Percentiles rank a stretch among this genome's conserved stretches.
These are phyloP conservation scores for Atta cephalotes DNA, from an alignment of 1,140 invertebrate species.

Conservation along the genomic window DNA sequence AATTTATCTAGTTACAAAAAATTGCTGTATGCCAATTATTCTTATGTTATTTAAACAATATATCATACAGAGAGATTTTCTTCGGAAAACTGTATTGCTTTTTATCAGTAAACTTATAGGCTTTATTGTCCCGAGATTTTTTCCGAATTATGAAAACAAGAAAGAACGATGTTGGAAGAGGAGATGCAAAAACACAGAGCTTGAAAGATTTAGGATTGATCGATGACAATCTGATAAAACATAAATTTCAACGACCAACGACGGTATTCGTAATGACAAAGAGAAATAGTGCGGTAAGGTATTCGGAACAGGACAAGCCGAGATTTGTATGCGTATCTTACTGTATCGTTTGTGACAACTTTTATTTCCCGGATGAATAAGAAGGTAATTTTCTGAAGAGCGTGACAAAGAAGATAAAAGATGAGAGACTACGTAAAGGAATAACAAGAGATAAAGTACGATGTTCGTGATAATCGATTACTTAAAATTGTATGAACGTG, in stretches of 20 bases:
- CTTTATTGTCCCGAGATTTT: constrained; percentile 55
- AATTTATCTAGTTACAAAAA: not conserved
- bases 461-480: constrained; percentile 52
- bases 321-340: constrained; percentile 39
- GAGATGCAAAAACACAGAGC: constrained; percentile 10
- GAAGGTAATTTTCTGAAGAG: constrained; percentile 22
- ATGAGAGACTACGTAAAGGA: not conserved
- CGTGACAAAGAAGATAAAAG: not conserved
- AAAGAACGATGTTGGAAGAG: constrained; percentile 17
- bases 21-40: constrained; percentile 5
- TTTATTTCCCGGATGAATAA: constrained; percentile 30
- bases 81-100: not conserved
- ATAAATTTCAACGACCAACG: constrained; percentile 61
- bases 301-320: not conserved
- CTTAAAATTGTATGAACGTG: constrained; percentile 49
- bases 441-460: not conserved
- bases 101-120: constrained; percentile 6
- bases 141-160: constrained; percentile 23
- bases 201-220: constrained; percentile 49
- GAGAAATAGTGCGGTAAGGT: constrained; percentile 5
- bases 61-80: not conserved
- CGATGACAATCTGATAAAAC: constrained; percentile 65
- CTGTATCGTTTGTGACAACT: constrained; percentile 17
- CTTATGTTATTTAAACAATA: not conserved
- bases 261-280: constrained; percentile 56